Conservation (phyloP, 2,888 invertebrate genomes). For the Drosophila cracens region DNA sequence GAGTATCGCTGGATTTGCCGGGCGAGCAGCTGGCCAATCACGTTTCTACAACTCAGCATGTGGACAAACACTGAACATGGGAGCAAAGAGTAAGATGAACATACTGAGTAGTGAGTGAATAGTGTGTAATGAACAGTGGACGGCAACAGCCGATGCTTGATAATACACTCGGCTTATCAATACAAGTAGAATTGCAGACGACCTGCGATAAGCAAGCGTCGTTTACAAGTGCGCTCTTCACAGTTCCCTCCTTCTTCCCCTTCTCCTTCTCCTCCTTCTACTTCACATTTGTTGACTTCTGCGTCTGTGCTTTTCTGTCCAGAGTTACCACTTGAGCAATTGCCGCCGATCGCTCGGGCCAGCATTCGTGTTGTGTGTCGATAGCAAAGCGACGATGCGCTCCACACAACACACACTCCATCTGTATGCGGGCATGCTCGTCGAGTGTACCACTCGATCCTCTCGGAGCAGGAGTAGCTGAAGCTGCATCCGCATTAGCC, state of each 20-base stretch:
- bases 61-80: constrained; percentile 40
- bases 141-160: constrained; percentile 44
- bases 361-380: constrained; percentile 77
- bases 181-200: constrained; percentile 16
- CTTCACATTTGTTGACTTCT: neutral
- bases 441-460: constrained; percentile 24
- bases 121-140: constrained; percentile 3
- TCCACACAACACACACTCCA: constrained; percentile 79
- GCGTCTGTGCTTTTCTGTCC: neutral
- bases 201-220: constrained; percentile 31
- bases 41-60: constrained; percentile 67
- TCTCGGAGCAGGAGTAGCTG: neutral
- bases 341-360: constrained; percentile 82
- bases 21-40: constrained; percentile 52
- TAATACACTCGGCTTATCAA: constrained; percentile 44
- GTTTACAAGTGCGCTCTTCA: constrained; percentile 23
- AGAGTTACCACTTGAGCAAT: constrained; percentile 62
- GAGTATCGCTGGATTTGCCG: constrained; percentile 22
- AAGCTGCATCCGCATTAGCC: neutral
- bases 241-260: constrained; percentile 7
- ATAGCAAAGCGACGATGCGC: constrained; percentile 71
- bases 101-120: constrained; percentile 1
- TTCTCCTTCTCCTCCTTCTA: neutral
- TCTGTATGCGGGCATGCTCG: constrained; percentile 42
- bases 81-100: neutral